These are phyloP conservation scores for Hydractinia symbiolongicarpus DNA, from an alignment of 30 jellyfish, hydroid and myxozoan species.

Conservation along the genomic window DNA sequence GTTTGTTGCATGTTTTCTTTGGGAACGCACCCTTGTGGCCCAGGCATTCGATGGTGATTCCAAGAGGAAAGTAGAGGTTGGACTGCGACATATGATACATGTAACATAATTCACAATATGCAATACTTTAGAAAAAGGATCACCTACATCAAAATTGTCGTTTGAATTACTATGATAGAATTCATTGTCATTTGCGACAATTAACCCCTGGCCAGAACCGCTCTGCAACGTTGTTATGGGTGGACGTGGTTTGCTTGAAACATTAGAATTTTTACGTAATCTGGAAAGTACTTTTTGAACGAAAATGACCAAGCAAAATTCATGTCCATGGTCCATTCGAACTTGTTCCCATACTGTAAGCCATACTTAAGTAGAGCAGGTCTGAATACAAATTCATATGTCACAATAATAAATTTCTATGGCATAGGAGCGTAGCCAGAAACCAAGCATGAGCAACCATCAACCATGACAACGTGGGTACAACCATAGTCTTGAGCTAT, in stretches of 20 bases:
- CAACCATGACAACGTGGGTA: neutral
- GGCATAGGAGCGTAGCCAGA: slow-evolving; percentile 6
- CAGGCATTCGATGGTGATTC: neutral
- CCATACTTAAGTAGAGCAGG: slow-evolving; percentile 13
- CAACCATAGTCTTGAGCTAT: neutral
- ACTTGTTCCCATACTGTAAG: slow-evolving; percentile 10
- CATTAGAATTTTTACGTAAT: neutral
- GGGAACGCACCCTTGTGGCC: neutral
- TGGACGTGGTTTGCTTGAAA: neutral
- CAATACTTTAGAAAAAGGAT: neutral
- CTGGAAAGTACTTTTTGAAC: neutral
- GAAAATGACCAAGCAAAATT: neutral
- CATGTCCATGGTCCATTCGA: slow-evolving; percentile 13
- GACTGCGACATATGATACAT: neutral
- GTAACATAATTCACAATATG: neutral
- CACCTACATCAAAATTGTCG: neutral
- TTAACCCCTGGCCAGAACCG: neutral
- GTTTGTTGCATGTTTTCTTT: neutral
- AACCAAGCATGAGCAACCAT: slow-evolving; percentile 8
- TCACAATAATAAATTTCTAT: neutral
- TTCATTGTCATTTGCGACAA: neutral
- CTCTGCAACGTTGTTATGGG: neutral
- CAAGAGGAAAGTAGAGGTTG: neutral
- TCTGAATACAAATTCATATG: slow-evolving; percentile 4
- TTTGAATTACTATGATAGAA: neutral